Conservation (phyloP, 2,888 invertebrate genomes). For the Cheilosia vernalis region DNA sequence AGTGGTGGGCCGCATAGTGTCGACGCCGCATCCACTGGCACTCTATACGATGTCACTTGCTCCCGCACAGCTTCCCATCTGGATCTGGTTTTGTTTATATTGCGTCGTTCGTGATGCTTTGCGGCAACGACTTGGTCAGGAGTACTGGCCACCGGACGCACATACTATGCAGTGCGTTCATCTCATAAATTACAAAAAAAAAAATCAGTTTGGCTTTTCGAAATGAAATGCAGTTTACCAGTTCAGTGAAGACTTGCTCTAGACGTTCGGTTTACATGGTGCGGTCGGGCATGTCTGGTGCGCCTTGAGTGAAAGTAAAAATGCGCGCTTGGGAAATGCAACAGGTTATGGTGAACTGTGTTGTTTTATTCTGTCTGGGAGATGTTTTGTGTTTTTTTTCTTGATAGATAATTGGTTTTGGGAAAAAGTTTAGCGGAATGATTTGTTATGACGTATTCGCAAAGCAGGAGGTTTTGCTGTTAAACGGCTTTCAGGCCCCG, state of each 20-base stretch:
- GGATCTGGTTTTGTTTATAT: constrained; percentile 46
- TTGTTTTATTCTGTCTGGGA: constrained; percentile 62
- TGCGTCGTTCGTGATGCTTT: constrained; percentile 26
- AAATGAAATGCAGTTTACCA: constrained; percentile 73
- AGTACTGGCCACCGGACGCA: constrained; percentile 13
- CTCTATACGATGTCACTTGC: constrained; percentile 20
- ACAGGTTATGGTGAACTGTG: constrained; percentile 57
- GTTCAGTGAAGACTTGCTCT: constrained; percentile 63
- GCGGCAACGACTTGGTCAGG: constrained; percentile 23
- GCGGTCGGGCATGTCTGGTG: constrained; percentile 44
- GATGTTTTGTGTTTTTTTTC: constrained; percentile 52
- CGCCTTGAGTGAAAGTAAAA: constrained; percentile 68
- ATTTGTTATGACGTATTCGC: constrained; percentile 68
- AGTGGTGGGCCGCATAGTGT: constrained; percentile 35
- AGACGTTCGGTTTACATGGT: constrained; percentile 47
- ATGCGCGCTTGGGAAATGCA: constrained; percentile 66
- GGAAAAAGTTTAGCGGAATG: constrained; percentile 59
- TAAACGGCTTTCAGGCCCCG: constrained; percentile 39
- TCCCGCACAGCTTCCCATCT: constrained; percentile 35
- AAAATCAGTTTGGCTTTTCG: constrained; percentile 16
- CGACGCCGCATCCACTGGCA: neutral
- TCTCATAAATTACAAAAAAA: constrained; percentile 42
- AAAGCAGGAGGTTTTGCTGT: constrained; percentile 36
- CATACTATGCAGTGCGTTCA: constrained; percentile 49
- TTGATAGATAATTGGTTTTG: constrained; percentile 66